Conservation (phyloP, 2,797 vertebrate species). For the Meriones psammophilus region DNA sequence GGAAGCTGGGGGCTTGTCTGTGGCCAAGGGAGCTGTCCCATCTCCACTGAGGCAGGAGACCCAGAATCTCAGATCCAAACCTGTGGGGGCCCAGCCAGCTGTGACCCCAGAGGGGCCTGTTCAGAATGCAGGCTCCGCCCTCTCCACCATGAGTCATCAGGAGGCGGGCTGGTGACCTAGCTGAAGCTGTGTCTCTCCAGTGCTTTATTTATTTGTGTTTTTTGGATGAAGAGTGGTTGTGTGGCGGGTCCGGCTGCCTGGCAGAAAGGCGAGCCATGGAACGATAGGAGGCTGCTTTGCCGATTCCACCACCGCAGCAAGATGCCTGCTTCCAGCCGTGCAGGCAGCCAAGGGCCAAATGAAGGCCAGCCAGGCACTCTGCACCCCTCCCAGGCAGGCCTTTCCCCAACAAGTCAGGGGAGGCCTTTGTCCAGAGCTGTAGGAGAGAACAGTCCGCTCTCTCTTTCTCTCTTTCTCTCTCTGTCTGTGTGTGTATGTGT, state of each 20-base stretch:
- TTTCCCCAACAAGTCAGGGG: neutral
- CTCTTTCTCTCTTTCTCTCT: neutral
- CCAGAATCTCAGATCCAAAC: fast-evolving
- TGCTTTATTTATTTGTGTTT: constrained; percentile 63
- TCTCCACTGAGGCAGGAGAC: neutral
- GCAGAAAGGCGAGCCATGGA: neutral
- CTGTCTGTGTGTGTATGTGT: no score
- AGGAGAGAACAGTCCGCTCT: neutral
- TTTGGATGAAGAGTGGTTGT: constrained; percentile 50
- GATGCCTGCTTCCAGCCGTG: neutral
- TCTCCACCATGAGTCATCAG: neutral
- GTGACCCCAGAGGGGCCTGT: fast-evolving
- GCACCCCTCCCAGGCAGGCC: neutral
- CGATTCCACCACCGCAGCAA: neutral
- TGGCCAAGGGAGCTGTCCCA: fast-evolving
- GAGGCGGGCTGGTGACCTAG: neutral
- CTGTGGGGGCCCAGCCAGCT: fast-evolving
- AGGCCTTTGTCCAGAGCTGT: neutral
- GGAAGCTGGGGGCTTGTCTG: neutral
- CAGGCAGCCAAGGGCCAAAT: constrained; percentile 2
- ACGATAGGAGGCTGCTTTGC: neutral
- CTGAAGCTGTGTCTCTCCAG: neutral
- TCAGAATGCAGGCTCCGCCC: neutral
- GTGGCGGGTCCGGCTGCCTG: constrained; percentile 59
- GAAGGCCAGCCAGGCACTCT: neutral